phyloP scores from a whole-genome alignment of 2,888 invertebrate species.

The Hylaea fasciaria region DNA sequence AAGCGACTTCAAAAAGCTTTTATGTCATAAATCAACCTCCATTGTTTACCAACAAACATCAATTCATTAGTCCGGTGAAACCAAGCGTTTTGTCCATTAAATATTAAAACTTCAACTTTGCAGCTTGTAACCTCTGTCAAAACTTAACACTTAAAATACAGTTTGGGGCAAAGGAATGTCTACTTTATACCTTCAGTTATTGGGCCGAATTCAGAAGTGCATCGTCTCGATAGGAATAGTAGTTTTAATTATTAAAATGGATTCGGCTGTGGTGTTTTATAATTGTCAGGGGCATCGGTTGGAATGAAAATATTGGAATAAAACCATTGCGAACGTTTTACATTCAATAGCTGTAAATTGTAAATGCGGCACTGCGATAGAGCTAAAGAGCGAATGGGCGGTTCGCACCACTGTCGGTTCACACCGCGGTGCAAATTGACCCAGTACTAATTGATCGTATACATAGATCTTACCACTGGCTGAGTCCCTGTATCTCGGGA shows the following conservation, averaged over 20 bases:
- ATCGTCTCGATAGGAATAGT: slow-evolving; percentile 2
- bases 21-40: slow-evolving; percentile 34
- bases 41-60: slow-evolving; percentile 46
- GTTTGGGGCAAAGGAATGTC: slow-evolving; percentile 4
- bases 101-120: slow-evolving; percentile 57
- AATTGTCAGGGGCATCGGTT: slow-evolving; percentile 1
- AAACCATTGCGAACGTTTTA: not conserved
- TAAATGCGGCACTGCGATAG: no score
- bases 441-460: no score
- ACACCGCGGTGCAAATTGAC: no score
- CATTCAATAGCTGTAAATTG: no score
- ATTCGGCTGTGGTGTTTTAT: slow-evolving; percentile 12
- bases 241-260: slow-evolving; percentile 25
- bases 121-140: slow-evolving; percentile 56
- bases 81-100: slow-evolving; percentile 50
- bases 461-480: no score
- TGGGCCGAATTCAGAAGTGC: not conserved
- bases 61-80: slow-evolving; percentile 48
- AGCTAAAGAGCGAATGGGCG: no score
- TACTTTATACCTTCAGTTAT: not conserved
- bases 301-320: not conserved
- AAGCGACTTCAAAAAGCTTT: slow-evolving; percentile 28
- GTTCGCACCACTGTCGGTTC: no score
- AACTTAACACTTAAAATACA: slow-evolving; percentile 48
- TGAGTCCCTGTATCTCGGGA: no score